Evolutionary conservation across 2,888 invertebrate genomes (phyloP).

Genomic region (Epinotia brunnichana): DNA sequence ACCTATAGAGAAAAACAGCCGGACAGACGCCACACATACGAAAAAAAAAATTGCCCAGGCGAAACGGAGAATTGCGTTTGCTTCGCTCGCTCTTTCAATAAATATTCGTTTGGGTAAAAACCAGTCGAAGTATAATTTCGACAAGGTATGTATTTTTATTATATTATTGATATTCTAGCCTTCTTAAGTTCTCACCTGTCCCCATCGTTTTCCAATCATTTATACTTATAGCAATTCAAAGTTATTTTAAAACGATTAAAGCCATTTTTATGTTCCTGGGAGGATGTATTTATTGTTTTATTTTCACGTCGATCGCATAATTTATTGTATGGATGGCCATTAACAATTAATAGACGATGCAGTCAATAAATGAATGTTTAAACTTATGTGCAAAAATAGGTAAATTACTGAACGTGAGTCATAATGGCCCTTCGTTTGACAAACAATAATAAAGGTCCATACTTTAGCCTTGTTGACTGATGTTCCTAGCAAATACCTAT

Average conservation of each 20-base stretch:
- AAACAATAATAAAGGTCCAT: neutral
- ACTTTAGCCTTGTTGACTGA: neutral
- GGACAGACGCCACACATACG: too few species aligned
- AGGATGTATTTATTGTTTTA: constrained; percentile 1
- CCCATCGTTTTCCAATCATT: constrained; percentile 9
- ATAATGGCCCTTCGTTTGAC: neutral
- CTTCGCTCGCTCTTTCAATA: neutral
- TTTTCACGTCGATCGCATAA: constrained; percentile 1
- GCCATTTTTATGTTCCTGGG: constrained; percentile 10
- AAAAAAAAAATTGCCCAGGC: too few species aligned
- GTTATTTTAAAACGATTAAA: constrained; percentile 3
- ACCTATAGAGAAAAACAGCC: too few species aligned
- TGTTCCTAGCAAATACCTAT: neutral
- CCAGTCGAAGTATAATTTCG: neutral
- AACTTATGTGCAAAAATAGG: neutral
- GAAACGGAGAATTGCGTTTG: too few species aligned
- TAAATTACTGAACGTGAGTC: neutral
- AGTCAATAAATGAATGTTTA: neutral
- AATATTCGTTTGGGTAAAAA: neutral
- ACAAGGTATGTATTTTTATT: neutral
- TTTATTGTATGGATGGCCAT: constrained; percentile 5
- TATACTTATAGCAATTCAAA: constrained; percentile 1
- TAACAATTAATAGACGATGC: neutral
- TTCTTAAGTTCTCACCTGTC: neutral
- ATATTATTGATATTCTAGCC: neutral